These are phyloP conservation scores for Abrostola tripartita DNA, from an alignment of 2,888 invertebrate species.

Conservation along the genomic window DNA sequence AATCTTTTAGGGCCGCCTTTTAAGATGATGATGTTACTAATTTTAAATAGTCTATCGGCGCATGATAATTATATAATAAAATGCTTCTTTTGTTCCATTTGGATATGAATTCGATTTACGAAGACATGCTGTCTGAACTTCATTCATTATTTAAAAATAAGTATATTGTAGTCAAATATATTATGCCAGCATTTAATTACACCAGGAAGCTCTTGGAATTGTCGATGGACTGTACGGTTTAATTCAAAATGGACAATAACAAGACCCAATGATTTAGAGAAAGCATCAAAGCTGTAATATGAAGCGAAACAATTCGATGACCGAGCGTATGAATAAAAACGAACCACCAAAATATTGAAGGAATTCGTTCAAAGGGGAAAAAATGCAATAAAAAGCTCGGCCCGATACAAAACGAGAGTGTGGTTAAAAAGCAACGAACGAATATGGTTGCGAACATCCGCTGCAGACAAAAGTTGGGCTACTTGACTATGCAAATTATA, in stretches of 20 bases:
- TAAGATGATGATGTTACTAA: conserved; percentile 71
- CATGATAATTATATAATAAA: conserved; percentile 62
- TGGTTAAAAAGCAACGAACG: conserved; percentile 87
- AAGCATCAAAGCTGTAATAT: conserved; percentile 77
- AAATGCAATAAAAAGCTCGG: conserved; percentile 86
- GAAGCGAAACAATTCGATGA: conserved; percentile 86
- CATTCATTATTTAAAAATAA: neutral
- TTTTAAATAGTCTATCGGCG: conserved; percentile 60
- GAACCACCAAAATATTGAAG: conserved; percentile 87
- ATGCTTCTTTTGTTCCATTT: conserved; percentile 73
- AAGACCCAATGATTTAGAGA: conserved; percentile 63
- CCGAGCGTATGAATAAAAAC: conserved; percentile 86
- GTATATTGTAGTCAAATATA: neutral
- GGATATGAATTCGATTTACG: conserved; percentile 37
- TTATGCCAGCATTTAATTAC: neutral
- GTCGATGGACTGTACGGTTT: neutral
- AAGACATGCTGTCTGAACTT: conserved; percentile 21
- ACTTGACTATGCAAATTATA: conserved; percentile 89
- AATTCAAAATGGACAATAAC: conserved; percentile 25
- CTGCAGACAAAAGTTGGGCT: conserved; percentile 87
- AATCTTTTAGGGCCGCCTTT: conserved; percentile 77
- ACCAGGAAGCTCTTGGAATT: neutral
- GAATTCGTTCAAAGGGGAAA: conserved; percentile 88
- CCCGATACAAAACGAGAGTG: conserved; percentile 85
- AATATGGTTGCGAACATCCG: conserved; percentile 87